Percentiles rank a stretch among this genome's conserved stretches.
phyloP scores from a whole-genome alignment of 2,113 vertebrate genomes.

The Callospermophilus lateralis region DNA sequence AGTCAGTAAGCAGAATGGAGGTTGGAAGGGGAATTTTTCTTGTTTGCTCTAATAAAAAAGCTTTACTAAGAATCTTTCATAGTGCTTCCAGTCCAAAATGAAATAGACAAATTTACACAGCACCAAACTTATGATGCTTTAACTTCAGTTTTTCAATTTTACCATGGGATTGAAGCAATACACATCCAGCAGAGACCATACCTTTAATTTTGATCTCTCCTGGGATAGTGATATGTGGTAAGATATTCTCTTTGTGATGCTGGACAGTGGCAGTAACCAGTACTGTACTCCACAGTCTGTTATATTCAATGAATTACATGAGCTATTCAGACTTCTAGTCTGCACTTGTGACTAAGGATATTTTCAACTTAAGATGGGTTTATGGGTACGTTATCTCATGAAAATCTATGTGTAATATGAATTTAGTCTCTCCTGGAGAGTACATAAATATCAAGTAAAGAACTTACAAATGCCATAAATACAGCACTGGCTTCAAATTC shows the following conservation, averaged over 20 bases:
- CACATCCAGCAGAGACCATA: background rate
- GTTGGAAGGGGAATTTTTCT: background rate
- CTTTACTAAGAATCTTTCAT: background rate
- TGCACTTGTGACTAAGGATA: background rate
- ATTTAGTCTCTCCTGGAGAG: background rate
- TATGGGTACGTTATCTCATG: background rate
- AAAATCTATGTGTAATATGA: background rate
- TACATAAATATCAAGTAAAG: background rate
- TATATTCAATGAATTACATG: background rate
- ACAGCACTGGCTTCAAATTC: background rate
- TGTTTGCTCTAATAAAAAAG: background rate
- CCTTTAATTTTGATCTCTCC: background rate
- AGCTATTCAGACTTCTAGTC: background rate
- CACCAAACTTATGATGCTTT: background rate
- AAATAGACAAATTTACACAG: background rate
- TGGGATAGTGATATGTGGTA: background rate
- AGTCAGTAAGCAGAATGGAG: background rate
- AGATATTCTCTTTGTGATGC: background rate
- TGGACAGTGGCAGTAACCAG: background rate
- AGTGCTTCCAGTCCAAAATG: background rate
- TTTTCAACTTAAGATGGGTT: background rate
- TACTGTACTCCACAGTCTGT: background rate
- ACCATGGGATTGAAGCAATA: background rate
- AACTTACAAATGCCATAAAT: background rate
- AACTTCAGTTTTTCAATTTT: background rate